These are phyloP conservation scores for Drosophila suboccidentalis DNA, from an alignment of 2,888 invertebrate genomes.

Conservation along the genomic window DNA sequence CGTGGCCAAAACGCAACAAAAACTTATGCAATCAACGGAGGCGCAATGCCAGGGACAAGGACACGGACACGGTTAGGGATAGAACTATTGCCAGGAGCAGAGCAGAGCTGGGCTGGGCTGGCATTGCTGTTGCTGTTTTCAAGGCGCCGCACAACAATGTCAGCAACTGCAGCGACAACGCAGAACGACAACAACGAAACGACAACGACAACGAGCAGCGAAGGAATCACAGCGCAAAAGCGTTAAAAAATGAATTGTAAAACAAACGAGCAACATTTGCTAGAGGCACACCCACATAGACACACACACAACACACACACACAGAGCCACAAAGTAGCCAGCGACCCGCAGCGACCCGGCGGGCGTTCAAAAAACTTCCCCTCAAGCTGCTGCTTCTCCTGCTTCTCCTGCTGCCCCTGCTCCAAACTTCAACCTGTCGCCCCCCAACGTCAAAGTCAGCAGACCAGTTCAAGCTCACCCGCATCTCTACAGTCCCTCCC, in stretches of 20 bases:
- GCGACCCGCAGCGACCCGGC: conserved; percentile 56
- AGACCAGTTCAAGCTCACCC: conserved; percentile 48
- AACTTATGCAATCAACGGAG: conserved; percentile 75
- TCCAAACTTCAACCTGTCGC: not conserved
- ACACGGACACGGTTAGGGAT: conserved; percentile 3
- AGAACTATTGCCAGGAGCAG: conserved; percentile 12
- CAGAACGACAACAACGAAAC: conserved; percentile 21
- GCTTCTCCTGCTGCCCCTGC: conserved; percentile 19
- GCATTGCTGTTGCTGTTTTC: conserved; percentile 51
- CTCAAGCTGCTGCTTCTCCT: conserved; percentile 8
- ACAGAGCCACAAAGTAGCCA: conserved; percentile 67
- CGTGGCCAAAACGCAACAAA: conserved; percentile 69
- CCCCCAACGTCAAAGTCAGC: conserved; percentile 49
- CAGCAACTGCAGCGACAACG: conserved; percentile 46
- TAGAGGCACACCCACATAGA: conserved; percentile 41
- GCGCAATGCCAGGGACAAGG: conserved; percentile 28
- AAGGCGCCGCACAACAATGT: conserved; percentile 78
- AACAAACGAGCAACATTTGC: conserved; percentile 77
- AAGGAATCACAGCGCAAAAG: conserved; percentile 74
- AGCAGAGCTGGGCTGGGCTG: not conserved
- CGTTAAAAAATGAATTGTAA: conserved; percentile 79
- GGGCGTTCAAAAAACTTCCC: conserved; percentile 20
- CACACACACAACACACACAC: conserved; percentile 3
- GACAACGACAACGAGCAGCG: conserved; percentile 7
- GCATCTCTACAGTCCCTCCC: conserved; percentile 16